These are phyloP conservation scores for Aphrocallistes beatrix DNA, from an alignment of 37 sponge, comb jelly and placozoan genomes.

Conservation along the genomic window DNA sequence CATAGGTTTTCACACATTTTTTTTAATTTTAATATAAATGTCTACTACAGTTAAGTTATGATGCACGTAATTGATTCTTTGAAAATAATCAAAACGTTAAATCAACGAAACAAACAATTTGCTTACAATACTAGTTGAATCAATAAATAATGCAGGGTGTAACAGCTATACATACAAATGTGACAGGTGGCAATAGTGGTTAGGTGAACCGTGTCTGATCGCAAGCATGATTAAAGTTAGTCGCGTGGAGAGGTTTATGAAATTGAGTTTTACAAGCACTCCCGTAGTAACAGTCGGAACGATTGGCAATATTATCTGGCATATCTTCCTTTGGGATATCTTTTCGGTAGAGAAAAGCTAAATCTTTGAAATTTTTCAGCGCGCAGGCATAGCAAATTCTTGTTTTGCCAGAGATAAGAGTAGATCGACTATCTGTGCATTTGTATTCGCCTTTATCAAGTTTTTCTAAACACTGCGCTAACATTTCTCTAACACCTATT, in stretches of 20 bases:
- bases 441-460: constrained; percentile 41
- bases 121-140: too few species aligned
- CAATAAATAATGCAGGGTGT: too few species aligned
- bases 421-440: constrained; percentile 24
- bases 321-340: constrained; percentile 57
- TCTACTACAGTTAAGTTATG: too few species aligned
- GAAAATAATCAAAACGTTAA: too few species aligned
- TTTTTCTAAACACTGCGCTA: constrained; percentile 27
- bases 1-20: too few species aligned
- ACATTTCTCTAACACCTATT: constrained; percentile 30
- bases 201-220: background rate
- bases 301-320: constrained; percentile 53
- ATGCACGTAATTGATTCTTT: too few species aligned
- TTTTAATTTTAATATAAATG: too few species aligned
- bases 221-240: background rate
- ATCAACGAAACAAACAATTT: too few species aligned
- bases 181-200: too few species aligned
- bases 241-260: constrained; percentile 57
- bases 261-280: constrained; percentile 66
- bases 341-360: constrained; percentile 61
- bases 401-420: background rate
- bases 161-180: too few species aligned
- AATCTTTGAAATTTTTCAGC: constrained; percentile 36
- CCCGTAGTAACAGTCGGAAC: constrained; percentile 76
- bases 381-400: constrained; percentile 40